A percentile compares a stretch with the other conserved stretches of the same genome.
These are phyloP conservation scores for Dryadula phaetusa DNA, from an alignment of 2,888 invertebrate genomes.

Conservation along the genomic window DNA sequence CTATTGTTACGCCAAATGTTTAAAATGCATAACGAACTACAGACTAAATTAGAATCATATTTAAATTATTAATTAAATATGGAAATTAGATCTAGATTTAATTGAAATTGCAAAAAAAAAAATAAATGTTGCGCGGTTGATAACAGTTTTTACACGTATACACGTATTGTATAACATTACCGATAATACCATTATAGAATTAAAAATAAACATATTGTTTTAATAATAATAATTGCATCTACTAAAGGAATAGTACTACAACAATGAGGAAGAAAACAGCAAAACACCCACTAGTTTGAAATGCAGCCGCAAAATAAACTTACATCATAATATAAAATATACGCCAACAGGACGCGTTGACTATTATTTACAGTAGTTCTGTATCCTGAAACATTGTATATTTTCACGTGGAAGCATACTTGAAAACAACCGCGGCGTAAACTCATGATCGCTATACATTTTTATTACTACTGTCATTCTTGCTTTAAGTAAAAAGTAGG, in stretches of 20 bases:
- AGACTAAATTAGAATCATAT: background rate
- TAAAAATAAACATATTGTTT: background rate
- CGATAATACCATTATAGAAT: background rate
- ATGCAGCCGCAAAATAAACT: slow-evolving; percentile 15
- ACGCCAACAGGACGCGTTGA: slow-evolving; percentile 13
- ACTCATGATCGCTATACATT: slow-evolving; percentile 2
- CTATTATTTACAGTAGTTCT: slow-evolving; percentile 24
- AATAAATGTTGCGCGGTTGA: too few species aligned
- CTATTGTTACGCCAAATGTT: slow-evolving; percentile 6
- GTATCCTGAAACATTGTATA: slow-evolving; percentile 30
- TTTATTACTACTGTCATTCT: slow-evolving; percentile 7
- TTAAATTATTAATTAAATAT: background rate
- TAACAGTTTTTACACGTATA: too few species aligned
- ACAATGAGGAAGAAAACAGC: slow-evolving; percentile 14
- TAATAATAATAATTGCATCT: background rate
- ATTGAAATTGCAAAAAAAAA: too few species aligned
- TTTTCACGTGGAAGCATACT: slow-evolving; percentile 15
- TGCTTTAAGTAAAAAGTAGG: slow-evolving; percentile 7
- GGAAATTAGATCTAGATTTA: too few species aligned
- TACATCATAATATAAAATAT: slow-evolving; percentile 26
- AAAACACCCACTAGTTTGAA: slow-evolving; percentile 26
- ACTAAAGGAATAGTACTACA: slow-evolving; percentile 4
- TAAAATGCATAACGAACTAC: background rate
- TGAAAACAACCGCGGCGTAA: slow-evolving; percentile 2
- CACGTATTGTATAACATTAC: too few species aligned